Base-by-base conservation (phyloP, 2,888 invertebrate species). In the Drosophila subquinaria region DNA sequence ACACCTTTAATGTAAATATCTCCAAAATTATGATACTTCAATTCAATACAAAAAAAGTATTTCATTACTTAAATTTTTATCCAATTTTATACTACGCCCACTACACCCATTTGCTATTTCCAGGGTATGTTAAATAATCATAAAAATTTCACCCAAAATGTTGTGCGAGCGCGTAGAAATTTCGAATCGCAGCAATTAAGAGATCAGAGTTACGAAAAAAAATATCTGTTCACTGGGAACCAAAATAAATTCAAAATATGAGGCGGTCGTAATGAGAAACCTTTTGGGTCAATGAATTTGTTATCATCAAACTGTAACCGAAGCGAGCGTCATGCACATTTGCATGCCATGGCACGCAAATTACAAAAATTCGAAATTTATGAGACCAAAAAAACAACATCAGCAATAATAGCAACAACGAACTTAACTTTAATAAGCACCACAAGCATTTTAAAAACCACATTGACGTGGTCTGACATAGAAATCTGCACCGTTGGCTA, bases 401-500 rank as follows among this genome's bases (percentile, higher is more conserved):
- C 81, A 57, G 33, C 17, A 43, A 13, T 23, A 42, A 38, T 27
- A 60, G 51, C 38, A 42, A 45, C 2, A 52, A 15, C 15, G 53
- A 52, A 40, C 20, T 15, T 43, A 30, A 38, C 36, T 59, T 59
- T 59, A 59, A 59, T 59, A 59, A 59, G 47, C 59, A 59, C 27
- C 45, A 57, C 43, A 17, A 56, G 43, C 56, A 56, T 56, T 56
- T 56, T 56, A 33, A 59, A 42, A 61, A 57, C 36, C 45, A 70
- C 52, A 79, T 88, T 83, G 88, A 84, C 85, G 79, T 88, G 72
- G 48, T 48, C 84, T 89, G 87, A 89, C 87, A 87, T 77, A 89
- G 89, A 87, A 87, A 87, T 89, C 87, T 87, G 87, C 87, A 87
- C 89, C 86, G 86, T 87, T 85, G 87, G 87, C 87, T 85, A 89